Percentiles rank a stretch among this genome's conserved stretches.
These are phyloP conservation scores for Recurvirostra avosetta DNA, from an alignment of 2,113 vertebrate species.

Conservation along the genomic window DNA sequence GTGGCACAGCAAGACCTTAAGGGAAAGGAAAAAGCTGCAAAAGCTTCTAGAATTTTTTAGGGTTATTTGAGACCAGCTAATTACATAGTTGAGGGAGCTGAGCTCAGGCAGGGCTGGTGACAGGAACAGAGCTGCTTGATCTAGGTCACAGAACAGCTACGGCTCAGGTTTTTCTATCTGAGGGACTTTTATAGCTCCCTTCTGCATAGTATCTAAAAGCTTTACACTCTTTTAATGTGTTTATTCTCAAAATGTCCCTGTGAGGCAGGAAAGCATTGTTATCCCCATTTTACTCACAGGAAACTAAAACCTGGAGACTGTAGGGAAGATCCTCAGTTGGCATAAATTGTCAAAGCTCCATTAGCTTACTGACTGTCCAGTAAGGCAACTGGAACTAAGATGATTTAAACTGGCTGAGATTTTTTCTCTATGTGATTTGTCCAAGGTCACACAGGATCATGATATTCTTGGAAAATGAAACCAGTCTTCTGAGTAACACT, in stretches of 20 bases:
- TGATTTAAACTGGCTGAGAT: background rate
- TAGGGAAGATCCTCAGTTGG: background rate
- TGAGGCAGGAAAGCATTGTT: background rate
- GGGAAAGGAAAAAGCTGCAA: background rate
- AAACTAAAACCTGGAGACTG: background rate
- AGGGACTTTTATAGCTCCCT: constrained; percentile 44
- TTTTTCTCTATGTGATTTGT: background rate
- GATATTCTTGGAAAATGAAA: background rate
- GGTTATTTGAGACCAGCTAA: constrained; percentile 44
- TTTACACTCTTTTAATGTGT: background rate
- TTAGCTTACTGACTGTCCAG: background rate
- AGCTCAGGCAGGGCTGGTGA: background rate
- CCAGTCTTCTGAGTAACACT: background rate
- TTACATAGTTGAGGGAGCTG: constrained; percentile 31
- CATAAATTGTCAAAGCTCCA: background rate
- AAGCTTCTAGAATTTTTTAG: constrained; percentile 9
- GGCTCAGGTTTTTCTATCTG: background rate
- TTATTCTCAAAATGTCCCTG: background rate
- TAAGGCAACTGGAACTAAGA: background rate
- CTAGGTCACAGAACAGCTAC: constrained; percentile 35
- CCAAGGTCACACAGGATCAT: background rate
- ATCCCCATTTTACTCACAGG: background rate
- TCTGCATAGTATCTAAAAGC: background rate
- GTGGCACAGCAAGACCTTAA: background rate
- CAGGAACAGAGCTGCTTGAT: constrained; percentile 4